Conservation (phyloP, 2,888 invertebrate genomes). For the Gryllus longicercus region DNA sequence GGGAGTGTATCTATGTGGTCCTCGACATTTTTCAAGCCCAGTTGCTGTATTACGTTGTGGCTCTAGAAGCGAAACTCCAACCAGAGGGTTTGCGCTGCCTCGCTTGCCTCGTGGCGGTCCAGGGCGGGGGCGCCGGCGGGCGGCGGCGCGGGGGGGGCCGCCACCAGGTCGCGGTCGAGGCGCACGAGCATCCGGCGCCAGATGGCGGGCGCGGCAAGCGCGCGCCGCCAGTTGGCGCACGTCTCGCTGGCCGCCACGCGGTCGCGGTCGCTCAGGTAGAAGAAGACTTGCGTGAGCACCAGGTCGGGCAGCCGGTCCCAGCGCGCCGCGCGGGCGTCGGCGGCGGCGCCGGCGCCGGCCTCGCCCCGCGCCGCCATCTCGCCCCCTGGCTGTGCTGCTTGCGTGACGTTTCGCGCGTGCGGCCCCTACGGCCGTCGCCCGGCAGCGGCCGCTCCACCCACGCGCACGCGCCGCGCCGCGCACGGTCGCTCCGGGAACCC, state of each 20-base stretch:
- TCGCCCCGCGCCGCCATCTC: background rate
- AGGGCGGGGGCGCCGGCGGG: slow-evolving; percentile 3
- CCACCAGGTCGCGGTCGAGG: slow-evolving; percentile 43
- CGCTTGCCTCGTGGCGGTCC: background rate
- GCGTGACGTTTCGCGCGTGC: background rate
- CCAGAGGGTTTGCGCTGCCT: too few relatives aligned
- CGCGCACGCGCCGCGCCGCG: background rate
- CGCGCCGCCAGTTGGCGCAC: slow-evolving; percentile 43
- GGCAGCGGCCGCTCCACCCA: background rate
- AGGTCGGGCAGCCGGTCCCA: slow-evolving; percentile 43
- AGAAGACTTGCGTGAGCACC: slow-evolving; percentile 43
- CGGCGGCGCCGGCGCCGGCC: background rate
- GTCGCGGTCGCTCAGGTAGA: slow-evolving; percentile 43
- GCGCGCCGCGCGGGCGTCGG: background rate
- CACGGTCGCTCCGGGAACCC: too few relatives aligned
- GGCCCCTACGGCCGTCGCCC: slow-evolving; percentile 10
- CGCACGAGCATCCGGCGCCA: slow-evolving; percentile 44
- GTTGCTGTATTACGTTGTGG: too few relatives aligned
- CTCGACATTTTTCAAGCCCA: too few relatives aligned
- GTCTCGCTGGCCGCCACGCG: slow-evolving; percentile 44
- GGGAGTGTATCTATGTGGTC: too few relatives aligned
- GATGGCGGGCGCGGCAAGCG: slow-evolving; percentile 41
- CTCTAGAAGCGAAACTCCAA: too few relatives aligned
- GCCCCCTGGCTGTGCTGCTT: slow-evolving; percentile 4
- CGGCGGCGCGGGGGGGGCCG: background rate